These are phyloP conservation scores for Synergus umbraculus DNA, from an alignment of 2,888 invertebrate genomes.

Conservation along the genomic window DNA sequence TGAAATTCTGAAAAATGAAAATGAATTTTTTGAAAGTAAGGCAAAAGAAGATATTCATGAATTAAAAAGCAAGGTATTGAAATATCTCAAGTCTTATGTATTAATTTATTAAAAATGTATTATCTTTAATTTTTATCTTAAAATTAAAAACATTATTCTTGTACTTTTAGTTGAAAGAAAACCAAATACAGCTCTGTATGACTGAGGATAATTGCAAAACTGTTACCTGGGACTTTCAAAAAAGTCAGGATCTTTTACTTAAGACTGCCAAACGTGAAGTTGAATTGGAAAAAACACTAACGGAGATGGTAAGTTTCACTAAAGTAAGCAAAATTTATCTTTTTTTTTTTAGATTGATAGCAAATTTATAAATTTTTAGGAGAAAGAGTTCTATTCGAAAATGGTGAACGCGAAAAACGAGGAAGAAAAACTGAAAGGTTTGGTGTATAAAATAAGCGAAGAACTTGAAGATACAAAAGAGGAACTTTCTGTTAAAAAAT, in stretches of 20 bases:
- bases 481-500: slow-evolving; percentile 57
- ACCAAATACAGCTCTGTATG: slow-evolving; percentile 59
- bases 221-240: slow-evolving; percentile 62
- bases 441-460: slow-evolving; percentile 58
- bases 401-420: slow-evolving; percentile 59
- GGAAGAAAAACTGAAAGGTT: slow-evolving; percentile 51
- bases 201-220: slow-evolving; percentile 61
- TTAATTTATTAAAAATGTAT: neutral
- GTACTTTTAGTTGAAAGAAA: slow-evolving; percentile 61
- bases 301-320: slow-evolving; percentile 58
- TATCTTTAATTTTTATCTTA: slow-evolving; percentile 3
- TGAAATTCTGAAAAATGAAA: slow-evolving; percentile 63
- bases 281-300: slow-evolving; percentile 62
- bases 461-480: slow-evolving; percentile 61
- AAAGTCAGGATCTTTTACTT: slow-evolving; percentile 60
- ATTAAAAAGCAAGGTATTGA: slow-evolving; percentile 61
- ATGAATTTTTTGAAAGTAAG: slow-evolving; percentile 58
- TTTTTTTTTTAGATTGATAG: neutral
- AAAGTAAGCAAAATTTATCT: neutral
- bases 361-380: slow-evolving; percentile 51
- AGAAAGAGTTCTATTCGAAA: slow-evolving; percentile 60
- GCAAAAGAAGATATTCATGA: slow-evolving; percentile 61
- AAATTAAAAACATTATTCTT: slow-evolving; percentile 19
- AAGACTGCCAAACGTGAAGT: slow-evolving; percentile 61
- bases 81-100: slow-evolving; percentile 1